A percentile compares a stretch with the other conserved stretches of the same genome.
These are phyloP conservation scores for Aurelia aurita DNA, from an alignment of 30 jellyfish, hydroid and myxozoan species.

Conservation along the genomic window DNA sequence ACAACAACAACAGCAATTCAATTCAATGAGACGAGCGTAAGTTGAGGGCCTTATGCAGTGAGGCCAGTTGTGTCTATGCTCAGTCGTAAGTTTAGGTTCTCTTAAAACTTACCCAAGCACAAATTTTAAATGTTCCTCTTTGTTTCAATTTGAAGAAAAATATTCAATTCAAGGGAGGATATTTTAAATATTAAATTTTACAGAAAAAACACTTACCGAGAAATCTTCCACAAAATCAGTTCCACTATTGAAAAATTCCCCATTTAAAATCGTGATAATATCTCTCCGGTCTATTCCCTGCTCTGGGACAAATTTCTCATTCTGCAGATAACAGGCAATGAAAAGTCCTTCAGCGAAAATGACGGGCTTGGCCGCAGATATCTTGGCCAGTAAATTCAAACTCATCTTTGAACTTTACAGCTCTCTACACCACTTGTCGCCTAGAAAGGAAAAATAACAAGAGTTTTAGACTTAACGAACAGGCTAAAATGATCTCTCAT, in stretches of 20 bases:
- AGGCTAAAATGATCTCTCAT: too few relatives aligned
- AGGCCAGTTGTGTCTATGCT: too few relatives aligned
- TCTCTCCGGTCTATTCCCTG: slow-evolving; percentile 91
- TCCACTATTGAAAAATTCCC: slow-evolving; percentile 93
- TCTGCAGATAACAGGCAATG: slow-evolving; percentile 83
- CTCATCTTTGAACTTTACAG: slow-evolving; percentile 59
- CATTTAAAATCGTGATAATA: slow-evolving; percentile 78
- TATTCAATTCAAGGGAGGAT: too few relatives aligned
- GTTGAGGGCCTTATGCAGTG: too few relatives aligned
- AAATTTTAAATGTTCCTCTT: too few relatives aligned
- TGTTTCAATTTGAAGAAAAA: too few relatives aligned
- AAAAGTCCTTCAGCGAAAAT: slow-evolving; percentile 98
- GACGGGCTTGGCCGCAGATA: slow-evolving; percentile 98
- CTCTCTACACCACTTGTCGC: not conserved
- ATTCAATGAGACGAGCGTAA: too few relatives aligned
- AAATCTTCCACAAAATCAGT: slow-evolving; percentile 97
- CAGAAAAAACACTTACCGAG: slow-evolving; percentile 71
- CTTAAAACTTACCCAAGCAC: too few relatives aligned
- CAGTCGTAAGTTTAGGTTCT: too few relatives aligned
- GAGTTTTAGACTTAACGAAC: too few relatives aligned
- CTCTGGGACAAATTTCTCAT: slow-evolving; percentile 96
- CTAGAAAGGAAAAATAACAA: not conserved
- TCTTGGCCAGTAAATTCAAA: slow-evolving; percentile 74
- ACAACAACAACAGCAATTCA: too few relatives aligned
- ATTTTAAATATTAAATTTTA: too few relatives aligned